Base-by-base conservation (phyloP, 2,888 invertebrate species). In the Drosophila sordidapex region DNA sequence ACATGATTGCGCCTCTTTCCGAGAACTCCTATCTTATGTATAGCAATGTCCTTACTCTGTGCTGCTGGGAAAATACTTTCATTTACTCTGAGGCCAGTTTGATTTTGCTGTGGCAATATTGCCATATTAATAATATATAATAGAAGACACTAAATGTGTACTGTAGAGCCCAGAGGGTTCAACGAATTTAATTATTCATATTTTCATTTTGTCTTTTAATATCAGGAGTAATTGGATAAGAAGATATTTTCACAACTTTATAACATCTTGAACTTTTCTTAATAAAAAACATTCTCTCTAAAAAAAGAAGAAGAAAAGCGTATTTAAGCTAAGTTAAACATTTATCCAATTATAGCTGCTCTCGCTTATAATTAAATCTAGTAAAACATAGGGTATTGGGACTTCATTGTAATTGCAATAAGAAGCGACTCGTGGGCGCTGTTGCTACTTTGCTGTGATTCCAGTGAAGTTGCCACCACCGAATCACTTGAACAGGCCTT, bases 401-500 rank as follows among this genome's bases (percentile, higher is more conserved):
- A 1, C 7, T 58, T 68, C 77, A 64, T 48, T 2, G 4, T 3
- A 10, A 2, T 36, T 1, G 13, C 27, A 15, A 2, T 27, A 18
- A 1, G 11, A 15, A 18, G 21, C 18, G 21, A 43, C 53, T 56
- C 11, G 18, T 38, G 25, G 54, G n/a, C 57, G 54, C 70, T 69
- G 49, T 57, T 65, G 72, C 72, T 54, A 83, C 73, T 74, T 64
- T 56, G 67, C 70, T 48, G 70, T 70, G 74, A 61, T 64, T 76
- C 51, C 59, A 56, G 46, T 35, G 10, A 4, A 46, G 70, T 13
- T 29, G n/a, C 53, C 53, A 33, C 64, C 48, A 46, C 54, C 51
- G 25, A 46, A 69, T 60, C 84, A 81, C 89, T 89, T 81, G 87
- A 76, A 57, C 72, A 70, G 74, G 74, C 72, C 66, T 78, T 67